A percentile compares a stretch with the other conserved stretches of the same genome.
Conservation (phyloP, 2,888 invertebrate genomes). For the Euplexia lucipara region DNA sequence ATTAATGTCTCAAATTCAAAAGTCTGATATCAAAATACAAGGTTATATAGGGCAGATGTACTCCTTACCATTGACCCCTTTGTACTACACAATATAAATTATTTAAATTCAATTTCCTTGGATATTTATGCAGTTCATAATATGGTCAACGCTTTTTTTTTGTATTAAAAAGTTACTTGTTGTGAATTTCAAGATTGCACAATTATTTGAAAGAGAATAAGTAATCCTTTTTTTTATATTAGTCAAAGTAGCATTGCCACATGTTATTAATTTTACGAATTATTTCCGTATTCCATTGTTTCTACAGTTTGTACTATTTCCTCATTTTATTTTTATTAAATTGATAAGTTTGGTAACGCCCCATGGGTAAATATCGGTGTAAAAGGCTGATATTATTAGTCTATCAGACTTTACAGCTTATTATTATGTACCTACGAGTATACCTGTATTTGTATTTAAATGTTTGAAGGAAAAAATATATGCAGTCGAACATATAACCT, state of each 20-base stretch:
- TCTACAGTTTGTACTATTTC: neutral
- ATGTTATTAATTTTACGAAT: too few species aligned
- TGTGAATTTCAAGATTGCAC: neutral
- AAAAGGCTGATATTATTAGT: too few species aligned
- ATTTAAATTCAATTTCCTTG: conserved; percentile 26
- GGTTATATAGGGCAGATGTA: conserved; percentile 31
- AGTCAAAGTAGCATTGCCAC: too few species aligned
- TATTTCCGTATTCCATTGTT: too few species aligned
- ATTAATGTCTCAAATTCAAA: conserved; percentile 10
- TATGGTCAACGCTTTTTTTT: too few species aligned
- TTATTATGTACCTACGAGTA: neutral
- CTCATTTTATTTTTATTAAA: neutral
- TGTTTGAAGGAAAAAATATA: neutral
- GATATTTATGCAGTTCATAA: too few species aligned
- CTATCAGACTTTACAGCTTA: neutral
- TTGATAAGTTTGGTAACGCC: conserved; percentile 4
- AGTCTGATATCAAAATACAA: conserved; percentile 21
- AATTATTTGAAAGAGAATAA: neutral
- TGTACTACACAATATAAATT: neutral
- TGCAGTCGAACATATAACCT: too few species aligned
- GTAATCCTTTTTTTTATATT: neutral
- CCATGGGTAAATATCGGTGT: neutral
- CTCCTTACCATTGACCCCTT: conserved; percentile 7
- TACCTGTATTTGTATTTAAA: neutral
- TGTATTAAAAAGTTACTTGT: neutral